A percentile compares a stretch with the other conserved stretches of the same genome.
Conservation (phyloP, 2,797 vertebrate species). For the Jordanella pulchra region DNA sequence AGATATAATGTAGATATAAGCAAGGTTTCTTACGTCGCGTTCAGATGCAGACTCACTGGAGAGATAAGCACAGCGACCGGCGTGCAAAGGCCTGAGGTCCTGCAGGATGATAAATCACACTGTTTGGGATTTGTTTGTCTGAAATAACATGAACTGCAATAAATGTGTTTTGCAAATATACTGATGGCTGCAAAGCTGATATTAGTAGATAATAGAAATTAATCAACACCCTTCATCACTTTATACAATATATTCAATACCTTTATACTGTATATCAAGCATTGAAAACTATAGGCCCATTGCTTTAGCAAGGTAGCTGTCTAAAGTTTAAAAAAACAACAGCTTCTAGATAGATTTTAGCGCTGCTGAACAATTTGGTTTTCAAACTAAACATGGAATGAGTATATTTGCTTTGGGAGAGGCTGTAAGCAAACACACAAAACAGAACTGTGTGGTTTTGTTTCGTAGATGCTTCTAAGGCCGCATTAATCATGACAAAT, state of each 20-base stretch:
- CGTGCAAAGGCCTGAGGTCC: slow-evolving; percentile 94
- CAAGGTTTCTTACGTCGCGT: slow-evolving; percentile 75
- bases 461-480: no score
- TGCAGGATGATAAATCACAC: slow-evolving; percentile 60
- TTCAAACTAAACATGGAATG: no score
- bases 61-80: slow-evolving; percentile 91
- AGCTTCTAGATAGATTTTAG: no score
- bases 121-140: neutral
- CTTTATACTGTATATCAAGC: neutral
- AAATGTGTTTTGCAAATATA: neutral
- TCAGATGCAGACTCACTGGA: slow-evolving; percentile 82
- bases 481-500: no score
- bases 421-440: no score
- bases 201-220: neutral
- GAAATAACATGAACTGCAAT: neutral
- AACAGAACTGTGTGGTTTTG: no score
- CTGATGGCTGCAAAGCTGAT: neutral
- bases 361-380: no score
- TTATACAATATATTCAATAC: neutral
- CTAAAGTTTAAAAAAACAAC: no score
- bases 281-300: no score
- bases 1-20: neutral
- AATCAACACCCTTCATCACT: neutral
- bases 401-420: no score
- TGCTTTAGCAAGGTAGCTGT: no score